These are phyloP conservation scores for Nerophis lumbriciformis DNA, from an alignment of 2,113 vertebrate genomes.

Conservation along the genomic window DNA sequence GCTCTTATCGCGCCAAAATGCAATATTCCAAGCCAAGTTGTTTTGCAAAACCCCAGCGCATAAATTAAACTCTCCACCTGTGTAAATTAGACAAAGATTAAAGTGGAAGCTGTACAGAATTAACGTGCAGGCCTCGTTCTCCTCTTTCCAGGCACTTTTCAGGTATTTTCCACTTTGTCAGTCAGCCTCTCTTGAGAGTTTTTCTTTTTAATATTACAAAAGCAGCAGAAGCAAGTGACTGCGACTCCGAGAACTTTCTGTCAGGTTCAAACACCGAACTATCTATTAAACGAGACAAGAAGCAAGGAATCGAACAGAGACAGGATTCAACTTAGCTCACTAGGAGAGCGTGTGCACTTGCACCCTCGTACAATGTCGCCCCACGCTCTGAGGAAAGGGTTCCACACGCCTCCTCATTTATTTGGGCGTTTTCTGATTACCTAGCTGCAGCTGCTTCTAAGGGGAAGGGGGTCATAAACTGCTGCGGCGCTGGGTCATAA, in stretches of 20 bases:
- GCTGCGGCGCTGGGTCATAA: no score
- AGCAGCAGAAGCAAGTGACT: conserved; percentile 20
- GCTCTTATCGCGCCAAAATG: not conserved
- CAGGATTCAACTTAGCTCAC: no score
- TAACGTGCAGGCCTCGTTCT: not conserved
- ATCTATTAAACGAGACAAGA: no score
- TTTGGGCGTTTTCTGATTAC: no score
- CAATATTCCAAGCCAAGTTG: not conserved
- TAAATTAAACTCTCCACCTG: conserved; percentile 15
- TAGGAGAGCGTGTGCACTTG: no score
- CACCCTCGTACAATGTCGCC: no score
- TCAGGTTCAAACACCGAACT: no score
- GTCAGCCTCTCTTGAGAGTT: conserved; percentile 18
- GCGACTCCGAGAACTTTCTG: conserved; percentile 29
- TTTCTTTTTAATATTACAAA: conserved; percentile 32
- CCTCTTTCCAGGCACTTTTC: conserved; percentile 4
- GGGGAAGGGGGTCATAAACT: no score
- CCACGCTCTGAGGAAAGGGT: no score
- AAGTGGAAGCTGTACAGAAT: conserved; percentile 24
- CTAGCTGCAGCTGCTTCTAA: no score
- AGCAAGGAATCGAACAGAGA: no score
- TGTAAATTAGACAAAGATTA: conserved; percentile 23
- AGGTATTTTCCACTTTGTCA: conserved; percentile 29
- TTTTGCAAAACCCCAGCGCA: conserved; percentile 4
- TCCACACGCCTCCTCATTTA: no score